Conservation (phyloP, 2,888 invertebrate species). For the Drosophila diplacantha region DNA sequence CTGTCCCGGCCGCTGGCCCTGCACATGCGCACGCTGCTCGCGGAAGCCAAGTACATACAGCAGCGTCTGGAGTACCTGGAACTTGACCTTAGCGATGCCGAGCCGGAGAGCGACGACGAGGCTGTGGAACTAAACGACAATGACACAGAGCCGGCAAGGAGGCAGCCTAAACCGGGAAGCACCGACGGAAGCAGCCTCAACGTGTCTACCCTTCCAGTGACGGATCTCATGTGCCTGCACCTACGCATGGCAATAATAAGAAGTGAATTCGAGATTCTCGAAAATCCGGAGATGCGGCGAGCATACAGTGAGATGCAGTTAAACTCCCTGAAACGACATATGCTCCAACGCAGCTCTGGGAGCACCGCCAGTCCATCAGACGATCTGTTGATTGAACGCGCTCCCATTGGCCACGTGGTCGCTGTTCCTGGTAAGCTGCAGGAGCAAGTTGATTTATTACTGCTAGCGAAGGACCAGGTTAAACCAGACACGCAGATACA, state of each 20-base stretch:
- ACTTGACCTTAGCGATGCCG: slow-evolving; percentile 75
- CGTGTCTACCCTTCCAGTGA: slow-evolving; percentile 76
- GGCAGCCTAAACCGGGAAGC: slow-evolving; percentile 38
- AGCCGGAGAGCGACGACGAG: slow-evolving; percentile 69
- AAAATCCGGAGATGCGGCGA: slow-evolving; percentile 81
- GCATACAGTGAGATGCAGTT: slow-evolving; percentile 76
- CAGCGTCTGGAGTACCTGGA: slow-evolving; percentile 78
- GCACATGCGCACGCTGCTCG: slow-evolving; percentile 79
- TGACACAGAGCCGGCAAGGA: slow-evolving; percentile 40
- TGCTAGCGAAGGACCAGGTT: slow-evolving; percentile 76
- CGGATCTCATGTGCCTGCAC: slow-evolving; percentile 80
- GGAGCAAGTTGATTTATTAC: slow-evolving; percentile 78
- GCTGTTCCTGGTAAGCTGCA: slow-evolving; percentile 78
- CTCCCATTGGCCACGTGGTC: slow-evolving; percentile 75
- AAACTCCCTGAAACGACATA: slow-evolving; percentile 41
- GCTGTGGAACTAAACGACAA: slow-evolving; percentile 54
- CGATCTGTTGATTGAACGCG: slow-evolving; percentile 21
- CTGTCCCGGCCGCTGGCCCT: slow-evolving; percentile 79
- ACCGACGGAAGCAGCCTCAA: slow-evolving; percentile 66
- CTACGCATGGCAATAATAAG: slow-evolving; percentile 80
- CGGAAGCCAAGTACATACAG: slow-evolving; percentile 80
- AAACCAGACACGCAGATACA: slow-evolving; percentile 76
- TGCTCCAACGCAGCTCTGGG: slow-evolving; percentile 36
- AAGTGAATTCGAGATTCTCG: slow-evolving; percentile 81
- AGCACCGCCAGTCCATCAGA: not conserved